Percentiles rank a stretch among this genome's conserved stretches.
Conservation (phyloP, 2,113 vertebrate genomes). For the Raja brachyura region DNA sequence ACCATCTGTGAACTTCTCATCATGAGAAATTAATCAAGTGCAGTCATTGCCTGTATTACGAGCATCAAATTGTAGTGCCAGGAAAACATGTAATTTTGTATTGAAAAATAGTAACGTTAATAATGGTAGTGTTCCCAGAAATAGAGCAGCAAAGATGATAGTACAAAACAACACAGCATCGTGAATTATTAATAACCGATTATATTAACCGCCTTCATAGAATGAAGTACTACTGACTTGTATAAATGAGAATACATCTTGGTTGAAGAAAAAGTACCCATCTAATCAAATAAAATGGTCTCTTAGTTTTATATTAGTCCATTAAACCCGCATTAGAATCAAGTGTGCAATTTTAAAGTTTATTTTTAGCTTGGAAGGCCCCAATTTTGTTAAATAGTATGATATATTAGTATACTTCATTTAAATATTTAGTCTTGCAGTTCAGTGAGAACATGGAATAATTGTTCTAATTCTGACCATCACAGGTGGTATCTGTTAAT, state of each 20-base stretch:
- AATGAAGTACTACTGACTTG: background rate
- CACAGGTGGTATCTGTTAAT: conserved; percentile 17
- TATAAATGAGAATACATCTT: background rate
- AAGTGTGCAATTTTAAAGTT: background rate
- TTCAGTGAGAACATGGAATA: background rate
- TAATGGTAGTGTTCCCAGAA: background rate
- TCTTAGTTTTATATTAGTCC: background rate
- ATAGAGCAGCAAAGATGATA: background rate
- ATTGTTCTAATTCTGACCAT: conserved; percentile 11
- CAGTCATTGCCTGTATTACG: background rate
- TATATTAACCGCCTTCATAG: background rate
- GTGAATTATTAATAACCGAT: conserved; percentile 9
- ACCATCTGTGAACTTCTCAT: background rate
- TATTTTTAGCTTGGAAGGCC: background rate
- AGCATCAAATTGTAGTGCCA: background rate
- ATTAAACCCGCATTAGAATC: background rate
- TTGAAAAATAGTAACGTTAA: background rate
- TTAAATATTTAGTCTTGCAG: background rate
- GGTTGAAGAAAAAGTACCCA: background rate
- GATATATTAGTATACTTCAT: background rate
- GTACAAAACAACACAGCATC: background rate
- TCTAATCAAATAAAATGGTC: background rate
- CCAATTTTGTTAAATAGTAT: conserved; percentile 14
- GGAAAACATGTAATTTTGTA: background rate
- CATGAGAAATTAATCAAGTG: background rate